A percentile compares a stretch with the other conserved stretches of the same genome.
phyloP scores from a whole-genome alignment of 92 coral and sea anemone species.

The Siderastrea siderea region DNA sequence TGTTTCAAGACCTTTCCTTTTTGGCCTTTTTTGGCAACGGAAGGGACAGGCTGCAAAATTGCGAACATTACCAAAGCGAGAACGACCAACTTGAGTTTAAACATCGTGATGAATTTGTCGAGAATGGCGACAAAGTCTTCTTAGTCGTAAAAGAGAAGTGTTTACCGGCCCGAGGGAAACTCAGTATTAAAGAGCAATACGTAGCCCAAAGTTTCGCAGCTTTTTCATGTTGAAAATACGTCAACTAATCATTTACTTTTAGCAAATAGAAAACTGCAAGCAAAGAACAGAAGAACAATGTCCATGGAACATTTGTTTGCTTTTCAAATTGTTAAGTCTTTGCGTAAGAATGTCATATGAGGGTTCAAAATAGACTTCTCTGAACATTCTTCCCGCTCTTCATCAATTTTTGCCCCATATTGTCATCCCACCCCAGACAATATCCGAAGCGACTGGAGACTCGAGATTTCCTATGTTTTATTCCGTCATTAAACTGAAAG shows the following conservation, averaged over 20 bases:
- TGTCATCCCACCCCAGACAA: neutral
- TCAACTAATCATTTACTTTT: neutral
- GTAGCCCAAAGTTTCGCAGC: neutral
- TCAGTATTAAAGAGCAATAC: neutral
- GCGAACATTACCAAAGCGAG: neutral
- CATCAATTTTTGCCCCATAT: neutral
- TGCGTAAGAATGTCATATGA: neutral
- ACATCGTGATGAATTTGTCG: conserved; percentile 10
- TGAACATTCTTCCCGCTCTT: no score
- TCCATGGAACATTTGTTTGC: neutral
- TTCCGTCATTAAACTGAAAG: no score
- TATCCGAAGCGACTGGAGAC: neutral
- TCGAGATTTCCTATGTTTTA: no score
- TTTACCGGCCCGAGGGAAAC: neutral
- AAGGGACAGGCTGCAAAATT: neutral
- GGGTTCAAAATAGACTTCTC: neutral
- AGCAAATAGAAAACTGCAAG: neutral
- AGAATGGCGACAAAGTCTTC: neutral
- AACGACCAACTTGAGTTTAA: neutral
- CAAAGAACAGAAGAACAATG: neutral
- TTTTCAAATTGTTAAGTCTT: neutral
- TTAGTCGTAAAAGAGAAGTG: neutral
- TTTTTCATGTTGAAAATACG: conserved; percentile 39
- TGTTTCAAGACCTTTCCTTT: neutral
- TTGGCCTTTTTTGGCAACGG: conserved; percentile 14